Base-by-base conservation (phyloP, 2,797 vertebrate genomes). In the Pelodytes ibericus region DNA sequence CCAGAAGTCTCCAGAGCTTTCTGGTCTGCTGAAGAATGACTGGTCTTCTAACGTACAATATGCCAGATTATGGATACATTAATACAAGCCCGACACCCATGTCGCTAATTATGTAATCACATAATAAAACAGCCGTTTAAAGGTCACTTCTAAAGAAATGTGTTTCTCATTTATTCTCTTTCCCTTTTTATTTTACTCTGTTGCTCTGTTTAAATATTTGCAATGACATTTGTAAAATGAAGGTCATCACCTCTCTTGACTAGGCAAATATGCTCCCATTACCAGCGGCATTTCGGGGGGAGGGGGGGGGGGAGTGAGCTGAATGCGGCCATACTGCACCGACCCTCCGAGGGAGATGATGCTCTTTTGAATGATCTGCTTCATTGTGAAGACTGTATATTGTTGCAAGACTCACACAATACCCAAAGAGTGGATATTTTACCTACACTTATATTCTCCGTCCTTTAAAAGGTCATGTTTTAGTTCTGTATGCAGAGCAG, bases 171-270 rank as follows among this genome's bases (percentile, higher is more conserved):
- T 60, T 58, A 58, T 58, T 30, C 27, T 18, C 58, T 30, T 27
- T 60, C 18, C 18, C 18, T 60, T n/a, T 60, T 60, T 58, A 36
- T 44, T 10, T 13, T 31, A 60, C 31, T 60, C 58, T 30, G 13
- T 60, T 11, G 27, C 58, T 60, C 7, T 60, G 26, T 11, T 13
- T 30, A 18, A 29, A n/a, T 60, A 15, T 60, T 60, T 30, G 27
- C 58, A 15, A 30, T 60, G 58, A 24, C 58, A 60, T 60, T 24
- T 60, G 26, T 30, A 60, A 60, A 60, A 60, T 30, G 31, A 60
- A 60, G 58, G 56, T 58, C 56, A 58, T 5, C 24, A 20, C 56
- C 51, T 20, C 56, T 58, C 11, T 27, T 8, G 8, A 58, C 27
- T 58, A 58, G 56, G 15, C 22, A 27, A 27, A 13, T 58, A 13